Percentiles rank a stretch among this genome's conserved stretches.
phyloP scores from a whole-genome alignment of 2,797 vertebrate genomes.

The Danio jaintianensis region DNA sequence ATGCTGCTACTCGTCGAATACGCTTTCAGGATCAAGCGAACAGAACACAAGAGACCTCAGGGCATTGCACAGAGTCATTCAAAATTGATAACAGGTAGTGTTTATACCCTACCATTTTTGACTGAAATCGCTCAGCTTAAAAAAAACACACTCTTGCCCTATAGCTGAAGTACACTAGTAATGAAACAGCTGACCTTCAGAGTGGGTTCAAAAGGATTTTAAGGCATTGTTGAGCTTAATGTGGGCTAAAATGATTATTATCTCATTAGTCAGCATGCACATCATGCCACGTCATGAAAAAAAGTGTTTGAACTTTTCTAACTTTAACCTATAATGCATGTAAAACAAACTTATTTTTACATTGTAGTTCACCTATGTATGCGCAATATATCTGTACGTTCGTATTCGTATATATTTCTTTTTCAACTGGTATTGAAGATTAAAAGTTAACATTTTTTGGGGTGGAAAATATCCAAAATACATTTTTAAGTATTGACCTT shows the following conservation, averaged over 20 bases:
- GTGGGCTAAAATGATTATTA: neutral
- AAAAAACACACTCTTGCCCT: neutral
- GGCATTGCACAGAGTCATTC: conserved; percentile 32
- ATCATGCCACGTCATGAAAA: neutral
- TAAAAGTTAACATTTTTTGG: too few species aligned
- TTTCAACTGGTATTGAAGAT: neutral
- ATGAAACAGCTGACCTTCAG: neutral
- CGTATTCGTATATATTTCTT: neutral
- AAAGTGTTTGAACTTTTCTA: neutral
- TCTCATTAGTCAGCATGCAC: neutral
- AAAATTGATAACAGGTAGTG: conserved; percentile 31
- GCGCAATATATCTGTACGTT: neutral
- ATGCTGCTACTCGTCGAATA: conserved; percentile 25
- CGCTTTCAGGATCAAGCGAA: conserved; percentile 40
- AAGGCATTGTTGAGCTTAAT: neutral
- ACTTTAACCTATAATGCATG: neutral
- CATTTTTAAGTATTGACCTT: too few species aligned
- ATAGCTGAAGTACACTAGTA: neutral
- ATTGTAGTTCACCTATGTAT: neutral
- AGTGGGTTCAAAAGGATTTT: neutral
- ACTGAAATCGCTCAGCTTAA: conserved; percentile 8
- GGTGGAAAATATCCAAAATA: too few species aligned
- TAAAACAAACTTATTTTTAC: neutral
- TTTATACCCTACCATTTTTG: conserved; percentile 4
- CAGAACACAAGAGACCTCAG: conserved; percentile 23